Evolutionary conservation across 1,140 invertebrate genomes (phyloP).

Genomic region (Ericerus pela): DNA sequence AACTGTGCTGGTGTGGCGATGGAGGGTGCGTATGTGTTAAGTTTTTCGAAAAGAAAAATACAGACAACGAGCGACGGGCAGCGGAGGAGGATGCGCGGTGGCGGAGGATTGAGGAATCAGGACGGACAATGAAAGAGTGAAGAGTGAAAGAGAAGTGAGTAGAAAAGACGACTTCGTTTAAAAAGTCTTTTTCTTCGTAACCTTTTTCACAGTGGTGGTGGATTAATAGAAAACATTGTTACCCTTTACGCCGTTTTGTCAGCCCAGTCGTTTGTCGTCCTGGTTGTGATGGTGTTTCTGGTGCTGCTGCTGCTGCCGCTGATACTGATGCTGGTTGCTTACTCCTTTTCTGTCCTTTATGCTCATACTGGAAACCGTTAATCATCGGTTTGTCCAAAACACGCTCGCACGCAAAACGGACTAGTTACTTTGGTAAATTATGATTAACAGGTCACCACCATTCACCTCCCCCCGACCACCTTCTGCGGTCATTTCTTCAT

Average conservation of each 20-base stretch:
- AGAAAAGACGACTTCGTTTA: background rate
- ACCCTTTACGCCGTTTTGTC: background rate
- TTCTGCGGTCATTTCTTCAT: too few relatives aligned
- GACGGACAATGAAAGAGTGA: background rate
- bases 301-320: background rate
- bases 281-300: too few relatives aligned
- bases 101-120: background rate
- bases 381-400: conserved; percentile 21
- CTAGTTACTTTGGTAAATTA: conserved; percentile 6
- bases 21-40: too few relatives aligned
- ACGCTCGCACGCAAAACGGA: conserved; percentile 6
- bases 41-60: too few relatives aligned
- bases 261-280: too few relatives aligned
- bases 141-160: background rate
- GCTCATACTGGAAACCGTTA: conserved; percentile 17
- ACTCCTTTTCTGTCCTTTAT: background rate
- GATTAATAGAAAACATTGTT: conserved; percentile 5
- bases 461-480: too few relatives aligned
- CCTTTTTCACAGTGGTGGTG: background rate
- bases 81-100: background rate
- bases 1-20: too few relatives aligned
- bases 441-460: conserved; percentile 1
- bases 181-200: background rate
- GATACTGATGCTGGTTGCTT: background rate
- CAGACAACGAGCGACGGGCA: background rate